Conservation (phyloP, 1,140 invertebrate genomes). For the Melitaea cinxia region DNA sequence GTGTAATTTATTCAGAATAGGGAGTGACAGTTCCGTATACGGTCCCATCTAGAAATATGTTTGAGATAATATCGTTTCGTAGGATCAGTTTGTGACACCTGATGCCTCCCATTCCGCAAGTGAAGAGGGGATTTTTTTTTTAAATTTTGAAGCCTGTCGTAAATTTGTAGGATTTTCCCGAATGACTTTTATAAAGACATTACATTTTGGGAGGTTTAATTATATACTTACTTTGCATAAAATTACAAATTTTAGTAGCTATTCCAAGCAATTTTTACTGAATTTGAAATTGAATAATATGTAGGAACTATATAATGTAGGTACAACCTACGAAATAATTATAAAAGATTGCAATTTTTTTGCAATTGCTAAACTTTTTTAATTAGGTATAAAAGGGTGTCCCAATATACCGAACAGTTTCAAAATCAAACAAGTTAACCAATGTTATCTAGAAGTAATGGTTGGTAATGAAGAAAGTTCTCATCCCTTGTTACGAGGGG, state of each 20-base stretch:
- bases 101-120: constrained; percentile 57
- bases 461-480: constrained; percentile 42
- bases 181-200: neutral
- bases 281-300: no score
- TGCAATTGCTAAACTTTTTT: neutral
- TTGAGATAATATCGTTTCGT: constrained; percentile 69
- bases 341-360: neutral
- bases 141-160: constrained; percentile 21
- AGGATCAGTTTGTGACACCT: constrained; percentile 70
- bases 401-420: neutral
- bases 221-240: neutral
- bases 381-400: neutral
- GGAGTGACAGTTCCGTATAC: constrained; percentile 50
- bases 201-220: neutral
- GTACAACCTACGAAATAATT: neutral
- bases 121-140: constrained; percentile 43
- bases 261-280: neutral
- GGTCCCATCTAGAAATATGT: constrained; percentile 66
- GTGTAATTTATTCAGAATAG: constrained; percentile 72
- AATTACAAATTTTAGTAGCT: neutral
- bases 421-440: neutral
- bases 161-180: neutral
- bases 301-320: no score
- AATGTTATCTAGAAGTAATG: constrained; percentile 25
- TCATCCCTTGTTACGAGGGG: constrained; percentile 41